Base-by-base conservation (phyloP, 2,888 invertebrate genomes). In the Cephus nigrinus region DNA sequence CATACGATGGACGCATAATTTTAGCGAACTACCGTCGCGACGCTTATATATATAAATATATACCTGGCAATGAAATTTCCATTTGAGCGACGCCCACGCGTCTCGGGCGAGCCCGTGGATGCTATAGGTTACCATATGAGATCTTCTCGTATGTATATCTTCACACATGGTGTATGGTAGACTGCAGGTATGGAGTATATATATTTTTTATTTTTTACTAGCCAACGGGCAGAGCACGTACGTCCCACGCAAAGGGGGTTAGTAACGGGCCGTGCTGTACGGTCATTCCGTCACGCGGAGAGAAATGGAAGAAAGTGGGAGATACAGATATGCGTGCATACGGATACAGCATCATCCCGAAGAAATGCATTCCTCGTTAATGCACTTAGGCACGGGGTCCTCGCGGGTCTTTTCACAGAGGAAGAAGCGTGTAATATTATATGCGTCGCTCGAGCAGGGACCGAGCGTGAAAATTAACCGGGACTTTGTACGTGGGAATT, bases 301-400 rank as follows among this genome's bases (percentile, higher is more conserved):
- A 40, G 40, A 40, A 40, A 40, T 40, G 15, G 15, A 40, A 15
- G 40, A 40, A 15, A 40, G 40, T 5, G 40, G 40, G 40, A 15
- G 40, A 40, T 40, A 40, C 40, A 40, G 15, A 69, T 30, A 69
- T 11, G 69, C 32, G 30, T 69, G 69, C 69, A 32, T 69, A 32
- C 30, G 69, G 40, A 40, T 40, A 11, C 32, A 30, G 69, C 32
- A 12, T 32, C 30, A 0, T 32, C 33, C 32, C 12, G 36, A 74
- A 74, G 74, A 74, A 12, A 74, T 74, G 74, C 35, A 33, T 34
- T 74, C 33, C 36, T 74, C 74, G 77, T 77, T 69, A 35, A 77
- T 35, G 74, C 34, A 68, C 77, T 55, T 32, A 40, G 76, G 30
- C 71, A 72, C 76, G 76, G 76, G 40, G 71, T 72, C 31, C 71